Percentiles rank a stretch among this genome's conserved stretches.
phyloP scores from a whole-genome alignment of 2,888 invertebrate species.

The Meteorus cinctellus region DNA sequence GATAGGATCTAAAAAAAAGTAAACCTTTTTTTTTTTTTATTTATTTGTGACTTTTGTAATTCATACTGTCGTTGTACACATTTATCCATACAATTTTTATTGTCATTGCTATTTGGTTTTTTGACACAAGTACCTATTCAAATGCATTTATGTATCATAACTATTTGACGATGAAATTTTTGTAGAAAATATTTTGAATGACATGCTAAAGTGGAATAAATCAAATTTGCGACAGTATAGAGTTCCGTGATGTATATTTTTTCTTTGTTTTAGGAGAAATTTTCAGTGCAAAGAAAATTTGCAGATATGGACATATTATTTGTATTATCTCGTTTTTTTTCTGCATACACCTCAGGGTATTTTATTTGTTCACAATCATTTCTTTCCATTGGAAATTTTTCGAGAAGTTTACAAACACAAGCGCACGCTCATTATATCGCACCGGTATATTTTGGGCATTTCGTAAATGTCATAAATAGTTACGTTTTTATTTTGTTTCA shows the following conservation, averaged over 20 bases:
- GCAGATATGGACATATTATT: background rate
- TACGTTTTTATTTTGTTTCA: conserved; percentile 67
- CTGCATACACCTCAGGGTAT: background rate
- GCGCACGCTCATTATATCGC: background rate
- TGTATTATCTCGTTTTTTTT: background rate
- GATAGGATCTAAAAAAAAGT: conserved; percentile 25
- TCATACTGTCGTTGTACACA: conserved; percentile 35
- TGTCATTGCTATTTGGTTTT: conserved; percentile 18
- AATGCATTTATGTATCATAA: conserved; percentile 46
- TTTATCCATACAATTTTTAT: conserved; percentile 36
- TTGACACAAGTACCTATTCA: conserved; percentile 29
- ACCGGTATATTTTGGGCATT: conserved; percentile 46
- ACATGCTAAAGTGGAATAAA: conserved; percentile 13
- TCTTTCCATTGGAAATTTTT: conserved; percentile 4
- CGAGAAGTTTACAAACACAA: conserved; percentile 1
- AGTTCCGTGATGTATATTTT: conserved; percentile 43
- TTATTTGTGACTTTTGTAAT: conserved; percentile 16
- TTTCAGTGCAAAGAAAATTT: background rate
- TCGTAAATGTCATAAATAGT: conserved; percentile 67
- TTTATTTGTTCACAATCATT: background rate
- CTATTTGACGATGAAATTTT: conserved; percentile 1
- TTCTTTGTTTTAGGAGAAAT: background rate
- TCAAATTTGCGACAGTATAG: conserved; percentile 45
- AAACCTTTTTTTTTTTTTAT: conserved; percentile 36
- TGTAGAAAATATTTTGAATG: conserved; percentile 7